Percentiles rank a stretch among this genome's conserved stretches.
phyloP scores from a whole-genome alignment of 2,113 vertebrate species.

The Dendrocopos noguchii region DNA sequence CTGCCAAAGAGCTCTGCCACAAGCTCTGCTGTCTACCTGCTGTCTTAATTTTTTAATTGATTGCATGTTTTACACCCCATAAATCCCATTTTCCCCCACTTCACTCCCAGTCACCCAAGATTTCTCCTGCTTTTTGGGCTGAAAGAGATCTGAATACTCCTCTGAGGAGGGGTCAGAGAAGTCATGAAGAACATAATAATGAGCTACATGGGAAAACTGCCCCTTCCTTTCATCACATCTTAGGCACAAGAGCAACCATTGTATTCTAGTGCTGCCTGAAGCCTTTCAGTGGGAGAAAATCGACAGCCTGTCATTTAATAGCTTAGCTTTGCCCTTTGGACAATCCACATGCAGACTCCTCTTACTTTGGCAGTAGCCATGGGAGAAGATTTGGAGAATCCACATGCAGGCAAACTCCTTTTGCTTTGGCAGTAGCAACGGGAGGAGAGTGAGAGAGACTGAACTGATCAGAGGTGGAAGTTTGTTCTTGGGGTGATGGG shows the following conservation, averaged over 20 bases:
- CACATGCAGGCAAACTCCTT: background rate
- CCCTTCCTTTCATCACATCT: background rate
- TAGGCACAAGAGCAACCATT: background rate
- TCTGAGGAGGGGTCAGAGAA: background rate
- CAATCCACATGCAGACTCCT: background rate
- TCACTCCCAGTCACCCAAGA: background rate
- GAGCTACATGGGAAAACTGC: background rate
- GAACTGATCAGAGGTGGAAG: background rate
- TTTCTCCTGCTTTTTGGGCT: background rate
- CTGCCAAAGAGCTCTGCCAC: background rate
- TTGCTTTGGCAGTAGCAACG: background rate
- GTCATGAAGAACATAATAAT: background rate
- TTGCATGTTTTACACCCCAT: background rate
- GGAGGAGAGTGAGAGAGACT: background rate
- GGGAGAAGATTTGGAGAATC: background rate
- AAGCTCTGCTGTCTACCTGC: background rate
- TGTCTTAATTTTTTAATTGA: background rate
- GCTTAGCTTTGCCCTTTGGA: background rate
- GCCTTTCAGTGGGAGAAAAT: constrained; percentile 16
- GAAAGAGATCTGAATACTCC: background rate
- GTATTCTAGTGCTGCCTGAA: background rate
- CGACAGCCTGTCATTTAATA: background rate
- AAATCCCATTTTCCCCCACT: background rate
- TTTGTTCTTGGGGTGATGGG: background rate
- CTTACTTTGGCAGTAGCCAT: background rate